Evolutionary conservation across 2,888 invertebrate genomes (phyloP).

Genomic region (Amphimallon solstitiale): DNA sequence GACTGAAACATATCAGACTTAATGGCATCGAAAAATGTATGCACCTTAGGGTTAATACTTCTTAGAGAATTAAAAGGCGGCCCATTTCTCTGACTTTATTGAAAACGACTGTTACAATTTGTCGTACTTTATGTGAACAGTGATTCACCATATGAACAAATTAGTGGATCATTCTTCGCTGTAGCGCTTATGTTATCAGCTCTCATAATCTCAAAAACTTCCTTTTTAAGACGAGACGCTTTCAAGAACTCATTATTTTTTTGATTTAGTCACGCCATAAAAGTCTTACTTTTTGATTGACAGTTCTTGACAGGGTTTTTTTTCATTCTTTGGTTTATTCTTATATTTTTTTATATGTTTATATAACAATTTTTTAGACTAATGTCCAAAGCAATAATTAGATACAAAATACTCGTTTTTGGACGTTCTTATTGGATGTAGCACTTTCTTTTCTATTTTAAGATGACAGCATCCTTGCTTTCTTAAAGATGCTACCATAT

Average conservation of each 20-base stretch:
- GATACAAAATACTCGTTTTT: conserved; percentile 36
- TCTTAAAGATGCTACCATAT: conserved; percentile 27
- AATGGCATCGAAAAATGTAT: too few relatives aligned
- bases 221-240: too few relatives aligned
- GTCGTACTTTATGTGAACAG: conserved; percentile 42
- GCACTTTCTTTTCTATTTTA: conserved; percentile 33
- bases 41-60: conserved; percentile 18
- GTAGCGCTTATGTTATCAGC: too few relatives aligned
- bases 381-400: conserved; percentile 37
- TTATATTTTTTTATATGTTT: conserved; percentile 40
- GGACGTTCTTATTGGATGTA: conserved; percentile 36
- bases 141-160: conserved; percentile 40
- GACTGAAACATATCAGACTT: conserved; percentile 34
- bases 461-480: conserved; percentile 41
- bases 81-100: conserved; percentile 42
- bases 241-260: too few relatives aligned
- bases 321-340: conserved; percentile 30
- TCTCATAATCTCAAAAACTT: too few relatives aligned
- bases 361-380: conserved; percentile 36
- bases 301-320: conserved; percentile 40
- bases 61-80: conserved; percentile 34
- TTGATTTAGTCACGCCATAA: too few relatives aligned
- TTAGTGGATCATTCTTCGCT: too few relatives aligned
- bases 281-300: conserved; percentile 39
- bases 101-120: conserved; percentile 36